Percentiles rank a stretch among this genome's conserved stretches.
Evolutionary conservation across 1,140 invertebrate species (phyloP).

Genomic region (Callitettix versicolor): DNA sequence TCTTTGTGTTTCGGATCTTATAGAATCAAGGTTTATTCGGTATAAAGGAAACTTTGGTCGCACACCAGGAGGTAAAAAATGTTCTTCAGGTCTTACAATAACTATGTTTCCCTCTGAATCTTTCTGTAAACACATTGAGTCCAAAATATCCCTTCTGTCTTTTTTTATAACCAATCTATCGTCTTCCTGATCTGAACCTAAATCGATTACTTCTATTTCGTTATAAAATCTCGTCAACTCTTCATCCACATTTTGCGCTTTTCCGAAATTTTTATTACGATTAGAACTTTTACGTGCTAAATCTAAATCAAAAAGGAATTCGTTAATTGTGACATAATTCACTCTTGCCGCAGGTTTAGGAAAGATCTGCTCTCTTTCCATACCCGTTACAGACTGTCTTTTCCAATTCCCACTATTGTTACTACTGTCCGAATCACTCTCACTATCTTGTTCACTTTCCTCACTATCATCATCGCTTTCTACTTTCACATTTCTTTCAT

Average conservation of each 20-base stretch:
- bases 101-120: background rate
- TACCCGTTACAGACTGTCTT: background rate
- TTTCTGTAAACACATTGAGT: background rate
- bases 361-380: background rate
- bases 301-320: background rate
- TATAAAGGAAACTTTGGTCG: background rate
- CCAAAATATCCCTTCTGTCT: constrained; percentile 4
- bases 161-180: background rate
- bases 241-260: background rate
- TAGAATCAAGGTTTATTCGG: background rate
- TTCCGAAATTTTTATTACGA: background rate
- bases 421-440: background rate
- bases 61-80: background rate
- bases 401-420: constrained; percentile 10
- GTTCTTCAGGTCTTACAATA: background rate
- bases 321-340: background rate
- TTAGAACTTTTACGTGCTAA: background rate
- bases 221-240: background rate
- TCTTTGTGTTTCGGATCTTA: background rate
- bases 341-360: background rate
- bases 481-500: background rate
- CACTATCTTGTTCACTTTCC: constrained; percentile 16
- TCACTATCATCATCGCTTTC: constrained; percentile 6
- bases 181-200: background rate
- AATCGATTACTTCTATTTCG: background rate